Evolutionary conservation across 92 coral and sea anemone genomes (phyloP).

Genomic region (Muricea muricata): DNA sequence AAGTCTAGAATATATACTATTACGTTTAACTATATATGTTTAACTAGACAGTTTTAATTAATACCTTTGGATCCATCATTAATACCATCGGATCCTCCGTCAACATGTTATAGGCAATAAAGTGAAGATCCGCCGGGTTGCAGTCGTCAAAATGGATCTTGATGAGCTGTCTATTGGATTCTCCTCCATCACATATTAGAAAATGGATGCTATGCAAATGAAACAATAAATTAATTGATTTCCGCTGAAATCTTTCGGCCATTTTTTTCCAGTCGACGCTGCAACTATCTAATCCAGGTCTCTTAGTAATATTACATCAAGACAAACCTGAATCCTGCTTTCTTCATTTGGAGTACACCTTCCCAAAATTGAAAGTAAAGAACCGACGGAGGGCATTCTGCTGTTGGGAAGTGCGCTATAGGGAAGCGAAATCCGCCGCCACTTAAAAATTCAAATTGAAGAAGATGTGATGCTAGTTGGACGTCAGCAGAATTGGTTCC

Average conservation of each 20-base stretch:
- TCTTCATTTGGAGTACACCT: no score
- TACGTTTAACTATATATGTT: no score
- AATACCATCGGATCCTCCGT: no score
- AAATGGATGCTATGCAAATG: neutral
- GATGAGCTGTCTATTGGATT: no score
- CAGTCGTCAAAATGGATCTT: no score
- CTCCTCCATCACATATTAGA: no score
- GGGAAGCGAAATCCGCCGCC: constrained; percentile 6
- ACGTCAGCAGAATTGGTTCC: neutral
- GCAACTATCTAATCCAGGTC: neutral
- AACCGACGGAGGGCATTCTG: constrained; percentile 11
- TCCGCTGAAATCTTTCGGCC: neutral
- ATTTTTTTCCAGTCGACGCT: neutral
- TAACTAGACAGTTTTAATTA: neutral
- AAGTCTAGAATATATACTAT: neutral
- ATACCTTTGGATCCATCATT: neutral
- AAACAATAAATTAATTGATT: neutral
- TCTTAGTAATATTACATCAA: neutral
- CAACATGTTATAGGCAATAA: no score
- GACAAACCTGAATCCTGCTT: constrained; percentile 7
- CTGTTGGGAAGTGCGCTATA: constrained; percentile 12
- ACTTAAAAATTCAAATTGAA: constrained; percentile 1
- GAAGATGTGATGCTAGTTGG: neutral
- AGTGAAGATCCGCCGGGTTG: no score
- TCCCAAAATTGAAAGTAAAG: no score